Evolutionary conservation across 2,888 invertebrate species (phyloP).

Genomic region (Automeris io): DNA sequence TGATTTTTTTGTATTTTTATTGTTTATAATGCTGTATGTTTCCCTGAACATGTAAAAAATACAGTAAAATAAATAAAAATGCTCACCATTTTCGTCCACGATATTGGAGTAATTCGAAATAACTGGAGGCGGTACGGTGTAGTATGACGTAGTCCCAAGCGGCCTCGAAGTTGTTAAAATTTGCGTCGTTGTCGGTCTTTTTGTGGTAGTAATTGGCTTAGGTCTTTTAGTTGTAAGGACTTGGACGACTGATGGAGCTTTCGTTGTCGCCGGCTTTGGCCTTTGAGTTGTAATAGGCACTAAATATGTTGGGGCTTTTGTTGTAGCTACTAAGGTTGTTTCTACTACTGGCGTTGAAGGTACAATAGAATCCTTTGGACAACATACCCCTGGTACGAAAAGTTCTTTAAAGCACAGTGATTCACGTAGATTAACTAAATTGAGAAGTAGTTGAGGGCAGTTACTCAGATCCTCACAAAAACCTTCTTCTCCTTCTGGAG

Average conservation of each 20-base stretch:
- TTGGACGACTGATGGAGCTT: slow-evolving; percentile 41
- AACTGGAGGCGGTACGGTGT: slow-evolving; percentile 56
- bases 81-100: slow-evolving; percentile 72
- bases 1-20: too few species aligned
- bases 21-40: too few species aligned
- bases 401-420: slow-evolving; percentile 94
- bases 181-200: slow-evolving; percentile 35
- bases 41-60: too few species aligned
- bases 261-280: slow-evolving; percentile 37
- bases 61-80: too few species aligned
- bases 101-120: slow-evolving; percentile 67
- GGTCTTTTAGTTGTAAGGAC: slow-evolving; percentile 48
- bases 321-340: slow-evolving; percentile 48
- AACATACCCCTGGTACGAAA: slow-evolving; percentile 95
- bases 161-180: slow-evolving; percentile 36
- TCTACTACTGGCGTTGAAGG: slow-evolving; percentile 41
- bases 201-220: slow-evolving; percentile 36
- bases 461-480: slow-evolving; percentile 92
- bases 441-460: slow-evolving; percentile 89
- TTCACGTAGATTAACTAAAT: slow-evolving; percentile 87
- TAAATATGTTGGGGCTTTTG: slow-evolving; percentile 60
- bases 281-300: slow-evolving; percentile 57
- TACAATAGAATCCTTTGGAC: slow-evolving; percentile 79
- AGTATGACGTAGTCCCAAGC: slow-evolving; percentile 60
- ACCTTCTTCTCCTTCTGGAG: slow-evolving; percentile 87